A percentile compares a stretch with the other conserved stretches of the same genome.
Evolutionary conservation across 2,888 invertebrate species (phyloP).

Genomic region (Dyspetes luteomarginatus): DNA sequence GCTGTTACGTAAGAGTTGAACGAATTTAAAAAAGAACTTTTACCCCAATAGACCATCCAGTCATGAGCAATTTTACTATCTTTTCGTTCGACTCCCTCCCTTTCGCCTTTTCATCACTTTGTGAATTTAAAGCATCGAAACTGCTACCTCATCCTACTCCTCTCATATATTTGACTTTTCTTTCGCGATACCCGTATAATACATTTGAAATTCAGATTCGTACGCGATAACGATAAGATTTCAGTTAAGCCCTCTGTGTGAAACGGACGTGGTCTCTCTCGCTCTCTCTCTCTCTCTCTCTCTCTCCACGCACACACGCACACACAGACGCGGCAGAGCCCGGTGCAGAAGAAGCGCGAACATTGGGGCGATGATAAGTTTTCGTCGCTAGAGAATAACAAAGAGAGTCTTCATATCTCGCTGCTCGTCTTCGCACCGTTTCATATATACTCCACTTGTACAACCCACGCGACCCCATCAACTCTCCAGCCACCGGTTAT

Average conservation of each 20-base stretch:
- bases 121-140: slow-evolving; percentile 17
- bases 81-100: neutral
- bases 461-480: neutral
- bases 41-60: neutral
- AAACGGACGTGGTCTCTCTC: slow-evolving; percentile 24
- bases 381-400: slow-evolving; percentile 35
- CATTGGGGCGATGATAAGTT: slow-evolving; percentile 29
- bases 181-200: neutral
- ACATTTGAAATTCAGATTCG: slow-evolving; percentile 49
- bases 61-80: neutral
- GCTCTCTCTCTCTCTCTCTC: neutral
- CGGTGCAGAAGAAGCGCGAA: neutral
- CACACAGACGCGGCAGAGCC: no score
- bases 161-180: neutral
- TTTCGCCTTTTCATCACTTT: neutral
- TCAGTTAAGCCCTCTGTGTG: slow-evolving; percentile 34
- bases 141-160: neutral
- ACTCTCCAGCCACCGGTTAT: slow-evolving; percentile 4
- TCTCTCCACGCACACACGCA: no score
- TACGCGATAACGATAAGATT: slow-evolving; percentile 45
- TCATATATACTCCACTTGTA: neutral
- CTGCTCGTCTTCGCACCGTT: slow-evolving; percentile 2
- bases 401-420: neutral
- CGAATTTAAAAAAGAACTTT: no score
- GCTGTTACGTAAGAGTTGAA: no score